phyloP scores from a whole-genome alignment of 92 coral and sea anemone species.

The Porites rus region DNA sequence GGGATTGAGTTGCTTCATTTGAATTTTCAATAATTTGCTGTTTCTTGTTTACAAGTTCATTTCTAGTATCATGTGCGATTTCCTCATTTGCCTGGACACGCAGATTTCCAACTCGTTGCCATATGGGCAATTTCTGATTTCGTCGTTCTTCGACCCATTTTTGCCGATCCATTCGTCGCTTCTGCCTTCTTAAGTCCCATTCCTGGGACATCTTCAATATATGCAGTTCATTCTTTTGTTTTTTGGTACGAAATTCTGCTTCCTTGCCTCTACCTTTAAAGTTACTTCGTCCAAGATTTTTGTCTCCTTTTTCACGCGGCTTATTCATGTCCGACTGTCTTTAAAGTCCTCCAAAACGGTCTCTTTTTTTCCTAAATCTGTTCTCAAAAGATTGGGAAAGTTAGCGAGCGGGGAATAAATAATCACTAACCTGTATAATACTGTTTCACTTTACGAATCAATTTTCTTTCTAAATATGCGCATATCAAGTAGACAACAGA shows the following conservation, averaged over 20 bases:
- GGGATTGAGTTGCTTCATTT: slow-evolving; percentile 27
- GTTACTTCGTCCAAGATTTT: slow-evolving; percentile 6
- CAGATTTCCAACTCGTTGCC: slow-evolving; percentile 75
- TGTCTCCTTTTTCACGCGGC: slow-evolving; percentile 4
- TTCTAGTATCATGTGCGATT: slow-evolving; percentile 26
- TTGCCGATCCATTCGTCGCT: slow-evolving; percentile 83
- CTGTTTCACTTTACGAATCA: slow-evolving; percentile 45
- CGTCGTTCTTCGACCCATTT: slow-evolving; percentile 91
- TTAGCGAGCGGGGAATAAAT: slow-evolving; percentile 33
- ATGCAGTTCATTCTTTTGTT: slow-evolving; percentile 84
- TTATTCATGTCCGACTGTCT: slow-evolving; percentile 25
- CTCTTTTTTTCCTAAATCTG: not conserved
- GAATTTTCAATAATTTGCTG: slow-evolving; percentile 36
- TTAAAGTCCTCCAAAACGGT: not conserved
- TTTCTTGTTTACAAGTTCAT: slow-evolving; percentile 44
- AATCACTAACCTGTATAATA: slow-evolving; percentile 30
- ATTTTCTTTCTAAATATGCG: slow-evolving; percentile 64
- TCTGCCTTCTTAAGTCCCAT: slow-evolving; percentile 90
- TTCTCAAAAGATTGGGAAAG: slow-evolving; percentile 17
- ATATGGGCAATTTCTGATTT: slow-evolving; percentile 69
- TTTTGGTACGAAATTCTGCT: slow-evolving; percentile 64
- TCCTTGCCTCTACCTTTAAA: slow-evolving; percentile 31
- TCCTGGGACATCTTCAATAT: slow-evolving; percentile 88
- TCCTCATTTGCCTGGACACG: slow-evolving; percentile 73
- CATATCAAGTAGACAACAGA: slow-evolving; percentile 65